Base-by-base conservation (phyloP, 2,888 invertebrate genomes). In the Pyrrhosoma nymphula region DNA sequence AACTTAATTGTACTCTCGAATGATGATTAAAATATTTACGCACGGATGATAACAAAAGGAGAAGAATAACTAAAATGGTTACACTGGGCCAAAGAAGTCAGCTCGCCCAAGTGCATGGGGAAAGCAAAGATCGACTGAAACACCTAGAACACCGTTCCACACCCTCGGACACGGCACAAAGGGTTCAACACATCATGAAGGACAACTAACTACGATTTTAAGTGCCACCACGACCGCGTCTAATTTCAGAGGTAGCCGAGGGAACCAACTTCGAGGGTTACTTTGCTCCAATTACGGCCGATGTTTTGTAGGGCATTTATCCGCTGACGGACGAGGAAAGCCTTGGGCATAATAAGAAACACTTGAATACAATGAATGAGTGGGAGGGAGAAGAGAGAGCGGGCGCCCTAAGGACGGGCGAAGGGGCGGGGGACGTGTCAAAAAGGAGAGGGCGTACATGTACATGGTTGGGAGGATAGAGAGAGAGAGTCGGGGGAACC, bases 341-440 rank as follows among this genome's bases (percentile, higher is more conserved):
- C 82, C 82, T 82, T 82, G 82, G 82, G 30, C 82, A 10, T 82
- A 82, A 82, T 82, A 82, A 82, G 82, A 82, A 82, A 35, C 82
- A 82, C 82, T 82, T 82, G 82, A 82, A 82, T 35, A 82, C 82
- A 82, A 82, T 82, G 60, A 91, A 91, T 91, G 60, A 91, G 90
- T 56, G 39, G 55, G 60, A 60, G 90, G 90, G 90, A 35, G 56
- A 30, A 30, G 60, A 91, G 55, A 60, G 60, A n/a, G 90, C 90
- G 55, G 35, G 35, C n/a, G 90, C 90, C 56, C 56, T 56, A 30
- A 56, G 18, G 47, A 47, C 60, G 16, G 90, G 60, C 56, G 39
- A 60, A 90, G 56, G 60, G 35, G 55, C 30, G 90, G 6, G 23
- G 55, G 90, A 35, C 23, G 56, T 91, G 56, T 91, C 90, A 18